Evolutionary conservation across 2,113 vertebrate species (phyloP).

Genomic region (Sorex fumeus): DNA sequence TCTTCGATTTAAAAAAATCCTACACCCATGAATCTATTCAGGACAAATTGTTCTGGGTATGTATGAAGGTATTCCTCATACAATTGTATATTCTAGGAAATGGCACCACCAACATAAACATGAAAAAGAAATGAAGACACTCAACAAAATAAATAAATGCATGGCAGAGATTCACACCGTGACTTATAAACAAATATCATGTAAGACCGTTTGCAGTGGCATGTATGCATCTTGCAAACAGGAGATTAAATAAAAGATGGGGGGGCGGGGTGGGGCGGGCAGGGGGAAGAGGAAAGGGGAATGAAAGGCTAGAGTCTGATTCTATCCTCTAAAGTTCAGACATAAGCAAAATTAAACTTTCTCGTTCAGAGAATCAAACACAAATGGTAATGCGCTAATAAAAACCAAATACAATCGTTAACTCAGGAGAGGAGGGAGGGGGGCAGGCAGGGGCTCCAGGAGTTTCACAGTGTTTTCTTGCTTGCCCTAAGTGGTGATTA

Average conservation of each 20-base stretch:
- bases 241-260: background rate
- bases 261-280: too few relatives aligned
- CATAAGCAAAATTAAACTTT: background rate
- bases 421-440: too few relatives aligned
- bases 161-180: background rate
- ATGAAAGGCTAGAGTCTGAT: background rate
- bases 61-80: slow-evolving; percentile 22
- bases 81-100: slow-evolving; percentile 1
- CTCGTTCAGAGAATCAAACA: slow-evolving; percentile 6
- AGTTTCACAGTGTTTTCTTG: background rate
- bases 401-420: background rate
- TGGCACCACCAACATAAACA: background rate
- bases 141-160: slow-evolving; percentile 1
- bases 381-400: background rate
- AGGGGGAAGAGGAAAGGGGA: background rate
- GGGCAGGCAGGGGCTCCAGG: too few relatives aligned
- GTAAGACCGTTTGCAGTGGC: background rate
- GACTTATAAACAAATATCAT: slow-evolving; percentile 16
- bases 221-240: background rate
- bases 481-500: background rate
- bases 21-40: slow-evolving; percentile 22
- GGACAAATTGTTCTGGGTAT: background rate
- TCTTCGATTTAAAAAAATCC: slow-evolving; percentile 5
- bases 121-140: background rate
- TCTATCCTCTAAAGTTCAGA: background rate